A percentile compares a stretch with the other conserved stretches of the same genome.
Evolutionary conservation across 2,888 invertebrate species (phyloP).

Genomic region (Drosophila setosimentum): DNA sequence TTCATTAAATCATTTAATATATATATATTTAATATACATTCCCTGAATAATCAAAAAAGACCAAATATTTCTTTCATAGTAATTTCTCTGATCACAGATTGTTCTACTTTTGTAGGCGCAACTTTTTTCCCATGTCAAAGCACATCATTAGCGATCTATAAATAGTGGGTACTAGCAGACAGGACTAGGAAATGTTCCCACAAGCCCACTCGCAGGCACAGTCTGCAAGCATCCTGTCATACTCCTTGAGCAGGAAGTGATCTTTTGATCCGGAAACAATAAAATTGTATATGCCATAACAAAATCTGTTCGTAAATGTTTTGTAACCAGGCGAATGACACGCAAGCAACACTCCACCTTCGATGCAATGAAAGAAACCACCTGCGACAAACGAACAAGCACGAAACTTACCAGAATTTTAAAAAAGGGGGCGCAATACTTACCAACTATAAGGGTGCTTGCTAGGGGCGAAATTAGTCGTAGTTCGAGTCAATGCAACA

Average conservation of each 20-base stretch:
- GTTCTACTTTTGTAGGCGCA: background rate
- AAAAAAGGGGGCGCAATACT: conserved; percentile 10
- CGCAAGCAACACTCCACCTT: conserved; percentile 53
- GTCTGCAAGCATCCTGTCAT: conserved; percentile 76
- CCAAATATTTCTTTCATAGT: too few relatives aligned
- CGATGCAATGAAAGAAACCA: conserved; percentile 74
- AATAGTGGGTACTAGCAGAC: conserved; percentile 15
- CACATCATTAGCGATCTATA: conserved; percentile 43
- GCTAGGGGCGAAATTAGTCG: conserved; percentile 47
- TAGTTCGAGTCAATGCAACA: conserved; percentile 29
- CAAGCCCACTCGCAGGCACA: conserved; percentile 48
- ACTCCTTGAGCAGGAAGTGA: conserved; percentile 82
- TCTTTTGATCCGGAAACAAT: conserved; percentile 85
- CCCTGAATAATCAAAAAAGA: background rate
- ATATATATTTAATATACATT: too few relatives aligned
- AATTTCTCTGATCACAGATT: background rate
- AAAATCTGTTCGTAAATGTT: conserved; percentile 74
- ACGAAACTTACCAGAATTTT: conserved; percentile 18
- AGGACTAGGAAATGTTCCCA: conserved; percentile 66
- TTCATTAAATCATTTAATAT: background rate
- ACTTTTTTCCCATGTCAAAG: conserved; percentile 37
- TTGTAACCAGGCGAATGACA: conserved; percentile 51
- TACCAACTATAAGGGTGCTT: conserved; percentile 13
- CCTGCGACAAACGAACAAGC: conserved; percentile 69
- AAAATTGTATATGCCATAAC: conserved; percentile 70